Conservation (phyloP, 1,140 invertebrate species). For the Apocrypta bakeri region DNA sequence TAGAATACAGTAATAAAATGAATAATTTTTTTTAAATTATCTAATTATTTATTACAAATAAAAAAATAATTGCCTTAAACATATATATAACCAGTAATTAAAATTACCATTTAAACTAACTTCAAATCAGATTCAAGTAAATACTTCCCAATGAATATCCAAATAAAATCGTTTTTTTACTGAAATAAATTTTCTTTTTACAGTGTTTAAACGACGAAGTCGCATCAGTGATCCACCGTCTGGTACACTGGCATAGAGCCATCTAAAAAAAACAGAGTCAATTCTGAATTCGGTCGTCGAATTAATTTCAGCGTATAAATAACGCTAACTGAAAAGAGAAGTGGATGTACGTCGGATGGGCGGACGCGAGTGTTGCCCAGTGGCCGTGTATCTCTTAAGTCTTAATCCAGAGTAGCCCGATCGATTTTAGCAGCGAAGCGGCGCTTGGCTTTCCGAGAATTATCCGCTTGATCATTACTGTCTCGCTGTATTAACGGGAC, state of each 20-base stretch:
- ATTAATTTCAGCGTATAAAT: conserved; percentile 68
- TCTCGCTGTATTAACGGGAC: no score
- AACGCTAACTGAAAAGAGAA: conserved; percentile 53
- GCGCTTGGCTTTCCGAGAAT: background rate
- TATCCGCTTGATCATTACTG: background rate
- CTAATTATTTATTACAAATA: no score
- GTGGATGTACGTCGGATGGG: background rate
- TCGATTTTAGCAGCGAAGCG: background rate
- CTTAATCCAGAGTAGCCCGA: conserved; percentile 53
- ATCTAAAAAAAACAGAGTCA: conserved; percentile 55
- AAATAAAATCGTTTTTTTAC: no score
- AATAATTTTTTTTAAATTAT: no score
- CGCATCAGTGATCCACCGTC: conserved; percentile 38
- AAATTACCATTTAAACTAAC: no score
- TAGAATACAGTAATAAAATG: no score
- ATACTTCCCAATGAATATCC: no score
- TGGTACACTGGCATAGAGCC: conserved; percentile 63
- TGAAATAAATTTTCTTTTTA: no score
- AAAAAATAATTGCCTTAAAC: no score
- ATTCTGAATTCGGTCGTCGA: conserved; percentile 62
- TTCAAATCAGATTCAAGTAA: no score
- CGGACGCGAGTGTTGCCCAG: conserved; percentile 42
- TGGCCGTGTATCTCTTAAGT: conserved; percentile 57
- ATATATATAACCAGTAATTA: no score
- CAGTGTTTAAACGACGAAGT: conserved; percentile 1